A percentile compares a stretch with the other conserved stretches of the same genome.
phyloP scores from a whole-genome alignment of 1,140 invertebrate species.

The Eciton burchellii region DNA sequence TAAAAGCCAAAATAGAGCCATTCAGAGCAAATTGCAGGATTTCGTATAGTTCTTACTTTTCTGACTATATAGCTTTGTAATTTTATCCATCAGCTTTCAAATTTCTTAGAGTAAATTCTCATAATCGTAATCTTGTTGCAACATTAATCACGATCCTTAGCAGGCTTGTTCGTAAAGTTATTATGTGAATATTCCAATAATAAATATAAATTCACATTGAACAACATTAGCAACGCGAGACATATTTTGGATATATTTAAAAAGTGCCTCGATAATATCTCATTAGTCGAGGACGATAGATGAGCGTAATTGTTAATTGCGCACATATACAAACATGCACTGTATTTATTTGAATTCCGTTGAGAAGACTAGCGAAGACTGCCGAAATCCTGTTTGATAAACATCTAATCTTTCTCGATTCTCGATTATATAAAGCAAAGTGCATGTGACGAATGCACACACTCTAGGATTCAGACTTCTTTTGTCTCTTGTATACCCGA shows the following conservation, averaged over 20 bases:
- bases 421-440: conserved; percentile 67
- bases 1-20: conserved; percentile 72
- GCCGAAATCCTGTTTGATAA: conserved; percentile 57
- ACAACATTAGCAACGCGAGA: no score
- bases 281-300: neutral
- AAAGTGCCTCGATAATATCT: neutral
- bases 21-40: conserved; percentile 74
- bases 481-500: conserved; percentile 69
- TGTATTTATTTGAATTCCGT: neutral
- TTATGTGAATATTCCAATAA: no score
- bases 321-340: neutral
- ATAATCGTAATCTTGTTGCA: neutral
- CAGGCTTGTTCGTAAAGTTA: neutral
- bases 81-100: conserved; percentile 26
- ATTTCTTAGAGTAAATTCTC: conserved; percentile 12
- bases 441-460: conserved; percentile 81
- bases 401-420: conserved; percentile 65
- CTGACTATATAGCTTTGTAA: conserved; percentile 28
- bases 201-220: no score
- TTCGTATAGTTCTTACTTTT: conserved; percentile 53
- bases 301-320: neutral
- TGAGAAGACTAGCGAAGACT: conserved; percentile 45
- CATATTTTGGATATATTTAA: no score
- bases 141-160: neutral
- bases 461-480: conserved; percentile 85